Base-by-base conservation (phyloP, 2,113 vertebrate genomes). In the Seriola quinqueradiata region DNA sequence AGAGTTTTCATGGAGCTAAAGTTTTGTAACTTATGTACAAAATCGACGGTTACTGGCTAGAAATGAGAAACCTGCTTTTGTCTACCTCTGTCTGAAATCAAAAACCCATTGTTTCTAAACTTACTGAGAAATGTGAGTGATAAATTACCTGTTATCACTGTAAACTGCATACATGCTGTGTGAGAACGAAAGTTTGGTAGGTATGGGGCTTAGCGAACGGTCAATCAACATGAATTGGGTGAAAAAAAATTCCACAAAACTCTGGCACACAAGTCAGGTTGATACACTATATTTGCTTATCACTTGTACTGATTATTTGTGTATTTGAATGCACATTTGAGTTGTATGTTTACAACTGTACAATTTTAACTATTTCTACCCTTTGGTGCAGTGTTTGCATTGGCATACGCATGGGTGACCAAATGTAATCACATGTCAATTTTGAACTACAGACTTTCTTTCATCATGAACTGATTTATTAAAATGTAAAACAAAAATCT, bases 281-380 rank as follows among this genome's bases (percentile, higher is more conserved):
- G 12, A 76, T 69, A 66, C 59, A 54, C 25, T 46, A 23, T 66
- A 75, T 76, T 54, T 84, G 57, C 65, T 70, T 52, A 78, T 70
- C 17, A 84, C 55, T 83, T 71, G 10, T 64, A 38, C 19, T 61
- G 4, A 65, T 54, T 69, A 72, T 80, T 52, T 55, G 23, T 82
- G 78, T 34, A 19, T 84, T 74, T 89, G 48, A 66, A 83, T 67
- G 34, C 57, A 75, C 55, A 74, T 67, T 72, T 81, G 14, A 87
- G 28, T 73, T 79, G n/a, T 72, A 23, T 76, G 25, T 79, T 81
- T 87, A 79, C 44, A 69, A 87, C 60, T 83, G 61, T 75, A 60
- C 50, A 76, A 68, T 79, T 82, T 57, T 57, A 67, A 70, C 71
- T 70, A 23, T 80, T 83, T 86, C 75, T 84, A 84, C 72, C 50